Evolutionary conservation across 2,797 vertebrate species (phyloP), one percentile per base, ranked within the genome.

Genomic region (Buceros bicornis): DNA sequence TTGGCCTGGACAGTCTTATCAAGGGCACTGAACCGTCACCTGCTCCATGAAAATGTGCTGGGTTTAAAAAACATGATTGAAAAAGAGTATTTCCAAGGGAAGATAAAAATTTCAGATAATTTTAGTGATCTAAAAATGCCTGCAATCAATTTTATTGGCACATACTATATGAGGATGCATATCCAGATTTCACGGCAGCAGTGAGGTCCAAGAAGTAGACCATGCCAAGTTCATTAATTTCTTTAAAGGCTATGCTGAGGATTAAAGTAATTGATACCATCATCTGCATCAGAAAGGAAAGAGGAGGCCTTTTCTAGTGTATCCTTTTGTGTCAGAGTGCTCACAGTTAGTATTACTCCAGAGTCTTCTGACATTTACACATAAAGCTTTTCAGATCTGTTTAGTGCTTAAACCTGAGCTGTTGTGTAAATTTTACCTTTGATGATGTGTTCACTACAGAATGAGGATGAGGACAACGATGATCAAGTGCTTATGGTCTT

Each of bases 131-230:
- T n/a, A 61, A 77, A 85, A 76, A 69, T 11, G 1, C 10, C 42
- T 76, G 14, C 20, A 65, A 69, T 8, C 6, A 66, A 74, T 82
- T 76, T 79, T 76, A 50, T n/a, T 69, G 70, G 7, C 12, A 61
- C 28, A n/a, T 51, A 15, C 3, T 19, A 2, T 20, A 12, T 4
- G 7, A 45, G n/a, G 18, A n/a, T 16, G 24, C 8, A 5, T 4
- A n/a, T 10, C 5, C 50, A 58, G 70, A 16, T 28, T 57, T 33
- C 33, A 13, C 3, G n/a, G 42, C 42, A 86, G 53, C 65, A 71
- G 33, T 57, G 43, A 58, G 33, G 48, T 61, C 47, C 53, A 35
- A 76, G 24, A 40, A 29, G 15, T 57, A 37, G 15, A n/a, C 61
- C 12, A 6, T 81, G 22, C 50, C 26, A 62, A 22, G 26, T 62